These are phyloP conservation scores for Takifugu bimaculatus DNA, from an alignment of 2,113 vertebrate genomes.

Conservation along the genomic window DNA sequence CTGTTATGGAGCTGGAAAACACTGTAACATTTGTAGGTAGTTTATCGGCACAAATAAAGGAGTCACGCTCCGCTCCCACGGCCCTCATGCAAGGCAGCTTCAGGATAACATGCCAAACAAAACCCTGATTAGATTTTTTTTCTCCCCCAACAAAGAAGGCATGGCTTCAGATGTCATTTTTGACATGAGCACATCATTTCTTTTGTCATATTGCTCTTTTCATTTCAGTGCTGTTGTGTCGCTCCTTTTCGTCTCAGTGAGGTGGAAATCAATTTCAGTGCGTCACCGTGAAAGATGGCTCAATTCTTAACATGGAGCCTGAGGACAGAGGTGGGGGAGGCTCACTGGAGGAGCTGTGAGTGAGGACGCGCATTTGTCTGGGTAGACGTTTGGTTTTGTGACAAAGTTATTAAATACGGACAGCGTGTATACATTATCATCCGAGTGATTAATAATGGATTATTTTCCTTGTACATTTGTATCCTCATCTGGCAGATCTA, in stretches of 20 bases:
- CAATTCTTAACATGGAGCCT: not conserved
- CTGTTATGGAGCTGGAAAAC: slow-evolving; percentile 8
- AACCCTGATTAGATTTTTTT: not conserved
- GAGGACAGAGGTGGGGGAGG: not conserved
- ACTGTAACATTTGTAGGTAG: not conserved
- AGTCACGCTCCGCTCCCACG: not conserved
- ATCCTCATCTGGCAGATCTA: too few species aligned
- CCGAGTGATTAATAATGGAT: too few species aligned
- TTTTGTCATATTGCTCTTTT: not conserved
- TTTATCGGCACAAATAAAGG: too few species aligned
- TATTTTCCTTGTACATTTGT: too few species aligned
- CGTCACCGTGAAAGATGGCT: not conserved
- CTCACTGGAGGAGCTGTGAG: not conserved
- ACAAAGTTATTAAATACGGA: too few species aligned
- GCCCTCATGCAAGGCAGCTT: not conserved
- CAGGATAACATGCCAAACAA: too few species aligned
- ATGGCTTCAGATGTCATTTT: not conserved
- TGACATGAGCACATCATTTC: too few species aligned
- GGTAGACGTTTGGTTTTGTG: not conserved
- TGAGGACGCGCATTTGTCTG: not conserved
- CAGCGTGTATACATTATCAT: too few species aligned
- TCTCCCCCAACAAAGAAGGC: not conserved
- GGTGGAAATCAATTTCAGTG: too few species aligned
- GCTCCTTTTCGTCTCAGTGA: not conserved
- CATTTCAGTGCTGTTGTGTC: not conserved